Conservation (phyloP, 2,888 invertebrate genomes). For the Lithosia quadra region DNA sequence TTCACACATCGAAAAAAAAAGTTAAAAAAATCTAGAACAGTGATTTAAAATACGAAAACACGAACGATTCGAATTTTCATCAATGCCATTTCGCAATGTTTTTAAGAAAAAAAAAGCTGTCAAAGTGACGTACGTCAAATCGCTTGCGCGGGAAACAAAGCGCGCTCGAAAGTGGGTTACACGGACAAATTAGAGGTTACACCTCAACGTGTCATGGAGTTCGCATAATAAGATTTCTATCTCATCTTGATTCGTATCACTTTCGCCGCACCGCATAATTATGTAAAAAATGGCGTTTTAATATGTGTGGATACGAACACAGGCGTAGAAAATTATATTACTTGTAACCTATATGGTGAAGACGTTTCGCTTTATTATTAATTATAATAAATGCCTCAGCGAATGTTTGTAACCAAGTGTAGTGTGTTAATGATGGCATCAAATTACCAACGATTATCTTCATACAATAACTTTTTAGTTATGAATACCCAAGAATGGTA, state of each 20-base stretch:
- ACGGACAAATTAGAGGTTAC: slow-evolving; percentile 64
- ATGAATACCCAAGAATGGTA: not conserved
- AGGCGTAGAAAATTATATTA: slow-evolving; percentile 4
- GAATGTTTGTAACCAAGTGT: not conserved
- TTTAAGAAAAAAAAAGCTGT: slow-evolving; percentile 56
- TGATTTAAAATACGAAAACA: slow-evolving; percentile 40
- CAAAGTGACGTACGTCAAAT: slow-evolving; percentile 66
- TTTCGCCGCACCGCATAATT: slow-evolving; percentile 41
- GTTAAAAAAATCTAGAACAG: slow-evolving; percentile 47
- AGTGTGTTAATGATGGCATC: not conserved
- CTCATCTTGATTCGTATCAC: slow-evolving; percentile 38
- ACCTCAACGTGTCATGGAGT: slow-evolving; percentile 48
- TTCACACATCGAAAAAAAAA: slow-evolving; percentile 26
- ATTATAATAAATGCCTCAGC: not conserved
- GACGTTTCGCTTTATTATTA: not conserved
- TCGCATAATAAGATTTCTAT: slow-evolving; percentile 51
- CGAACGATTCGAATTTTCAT: slow-evolving; percentile 40
- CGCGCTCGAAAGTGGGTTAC: slow-evolving; percentile 69
- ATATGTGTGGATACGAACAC: slow-evolving; percentile 11
- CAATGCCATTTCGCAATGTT: slow-evolving; percentile 39
- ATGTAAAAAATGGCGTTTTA: slow-evolving; percentile 28
- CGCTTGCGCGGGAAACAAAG: slow-evolving; percentile 70
- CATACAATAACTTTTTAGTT: not conserved
- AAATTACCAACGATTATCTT: no score
- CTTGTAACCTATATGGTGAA: slow-evolving; percentile 1